A percentile compares a stretch with the other conserved stretches of the same genome.
phyloP scores from a whole-genome alignment of 1,140 invertebrate species.

The Lethocerus indicus region DNA sequence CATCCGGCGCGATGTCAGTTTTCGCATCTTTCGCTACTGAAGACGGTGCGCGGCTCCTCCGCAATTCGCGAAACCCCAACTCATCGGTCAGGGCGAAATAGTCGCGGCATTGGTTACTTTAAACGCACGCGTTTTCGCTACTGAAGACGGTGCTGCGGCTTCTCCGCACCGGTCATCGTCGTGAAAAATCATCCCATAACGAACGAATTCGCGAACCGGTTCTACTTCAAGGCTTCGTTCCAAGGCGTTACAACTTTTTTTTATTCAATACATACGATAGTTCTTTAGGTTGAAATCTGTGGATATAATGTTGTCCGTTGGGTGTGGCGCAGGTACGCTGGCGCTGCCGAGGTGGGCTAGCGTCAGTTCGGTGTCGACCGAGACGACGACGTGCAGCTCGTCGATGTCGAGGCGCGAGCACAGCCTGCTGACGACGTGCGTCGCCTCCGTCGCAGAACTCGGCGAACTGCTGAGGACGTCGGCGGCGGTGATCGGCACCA shows the following conservation, averaged over 20 bases:
- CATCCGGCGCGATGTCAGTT: too few relatives aligned
- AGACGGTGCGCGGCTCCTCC: too few relatives aligned
- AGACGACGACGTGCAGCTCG: constrained; percentile 21
- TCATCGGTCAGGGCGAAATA: too few relatives aligned
- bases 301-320: constrained; percentile 6
- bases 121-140: too few relatives aligned
- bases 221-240: background rate
- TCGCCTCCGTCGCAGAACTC: constrained; percentile 60
- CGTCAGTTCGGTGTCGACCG: constrained; percentile 49
- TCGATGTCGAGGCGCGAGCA: constrained; percentile 37
- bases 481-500: constrained; percentile 24
- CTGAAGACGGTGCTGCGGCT: too few relatives aligned
- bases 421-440: constrained; percentile 69
- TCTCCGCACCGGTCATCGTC: too few relatives aligned
- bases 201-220: background rate
- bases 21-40: too few relatives aligned
- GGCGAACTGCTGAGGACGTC: constrained; percentile 49
- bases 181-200: background rate
- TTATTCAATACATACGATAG: background rate
- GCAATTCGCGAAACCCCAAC: too few relatives aligned
- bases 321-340: constrained; percentile 29
- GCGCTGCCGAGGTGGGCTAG: constrained; percentile 75
- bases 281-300: background rate
- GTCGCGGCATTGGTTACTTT: too few relatives aligned
- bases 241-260: background rate